phyloP scores from a whole-genome alignment of 2,797 vertebrate species.

The Lagodon rhomboides region DNA sequence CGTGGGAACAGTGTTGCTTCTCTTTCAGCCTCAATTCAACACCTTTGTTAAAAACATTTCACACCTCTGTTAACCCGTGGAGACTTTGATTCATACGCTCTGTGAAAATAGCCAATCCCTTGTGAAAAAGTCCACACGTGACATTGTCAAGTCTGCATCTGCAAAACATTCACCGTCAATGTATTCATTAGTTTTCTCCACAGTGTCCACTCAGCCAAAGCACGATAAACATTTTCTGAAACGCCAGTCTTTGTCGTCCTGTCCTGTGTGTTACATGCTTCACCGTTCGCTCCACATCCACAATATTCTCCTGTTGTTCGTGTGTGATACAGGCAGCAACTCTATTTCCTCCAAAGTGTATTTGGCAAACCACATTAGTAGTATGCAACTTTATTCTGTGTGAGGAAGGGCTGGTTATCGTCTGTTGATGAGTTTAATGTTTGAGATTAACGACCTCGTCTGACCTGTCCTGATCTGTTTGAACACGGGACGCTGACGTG shows the following conservation, averaged over 20 bases:
- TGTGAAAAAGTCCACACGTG: too few species aligned
- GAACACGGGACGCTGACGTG: not conserved
- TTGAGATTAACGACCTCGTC: conserved; percentile 7
- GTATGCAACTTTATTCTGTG: conserved; percentile 5
- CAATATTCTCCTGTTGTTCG: not conserved
- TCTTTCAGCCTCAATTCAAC: too few species aligned
- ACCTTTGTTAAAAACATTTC: too few species aligned
- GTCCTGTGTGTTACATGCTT: conserved; percentile 1
- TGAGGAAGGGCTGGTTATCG: not conserved
- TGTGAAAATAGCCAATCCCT: too few species aligned
- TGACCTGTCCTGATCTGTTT: not conserved
- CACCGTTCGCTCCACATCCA: not conserved
- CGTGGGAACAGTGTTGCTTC: too few species aligned
- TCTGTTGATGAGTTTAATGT: not conserved
- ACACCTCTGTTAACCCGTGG: too few species aligned
- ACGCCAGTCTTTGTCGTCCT: not conserved
- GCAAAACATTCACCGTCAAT: not conserved
- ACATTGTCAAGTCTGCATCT: not conserved
- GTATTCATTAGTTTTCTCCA: not conserved
- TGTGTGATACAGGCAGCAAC: not conserved
- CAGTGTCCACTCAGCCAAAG: not conserved
- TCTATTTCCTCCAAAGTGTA: conserved; percentile 3
- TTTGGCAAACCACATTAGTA: conserved; percentile 6
- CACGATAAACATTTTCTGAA: not conserved
- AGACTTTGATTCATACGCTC: too few species aligned